These are phyloP conservation scores for Coptodon rendalli DNA, from an alignment of 2,113 vertebrate species.

Conservation along the genomic window DNA sequence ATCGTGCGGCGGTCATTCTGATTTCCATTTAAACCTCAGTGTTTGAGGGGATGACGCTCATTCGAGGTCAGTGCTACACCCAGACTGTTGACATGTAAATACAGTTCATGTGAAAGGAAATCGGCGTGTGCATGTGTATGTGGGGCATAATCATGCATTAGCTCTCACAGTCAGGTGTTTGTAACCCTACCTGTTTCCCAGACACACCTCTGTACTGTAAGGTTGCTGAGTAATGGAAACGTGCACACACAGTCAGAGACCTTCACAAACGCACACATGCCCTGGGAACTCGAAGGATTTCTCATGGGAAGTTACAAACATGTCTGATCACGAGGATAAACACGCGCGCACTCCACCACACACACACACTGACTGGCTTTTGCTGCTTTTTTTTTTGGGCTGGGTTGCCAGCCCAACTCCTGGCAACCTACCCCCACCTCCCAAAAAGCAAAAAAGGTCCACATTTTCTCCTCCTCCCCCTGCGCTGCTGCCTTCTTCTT, in stretches of 20 bases:
- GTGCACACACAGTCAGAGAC: not conserved
- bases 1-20: not conserved
- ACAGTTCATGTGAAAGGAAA: not conserved
- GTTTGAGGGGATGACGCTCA: not conserved
- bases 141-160: not conserved
- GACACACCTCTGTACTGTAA: constrained; percentile 21
- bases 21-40: constrained; percentile 6
- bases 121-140: constrained; percentile 6
- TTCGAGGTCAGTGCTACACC: not conserved
- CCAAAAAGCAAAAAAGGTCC: not conserved
- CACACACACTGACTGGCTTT: not conserved
- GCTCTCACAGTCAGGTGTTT: constrained; percentile 55
- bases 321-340: constrained; percentile 26
- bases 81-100: constrained; percentile 39
- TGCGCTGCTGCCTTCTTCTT: not conserved
- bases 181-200: constrained; percentile 47
- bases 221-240: constrained; percentile 60
- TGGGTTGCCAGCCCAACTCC: not conserved
- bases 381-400: accelerated
- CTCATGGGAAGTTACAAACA: constrained; percentile 52
- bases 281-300: constrained; percentile 39
- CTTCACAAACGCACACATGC: not conserved
- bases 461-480: not conserved
- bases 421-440: not conserved
- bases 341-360: not conserved